A percentile compares a stretch with the other conserved stretches of the same genome.
Conservation (phyloP, 2,888 invertebrate genomes). For the Melinaea marsaeus region DNA sequence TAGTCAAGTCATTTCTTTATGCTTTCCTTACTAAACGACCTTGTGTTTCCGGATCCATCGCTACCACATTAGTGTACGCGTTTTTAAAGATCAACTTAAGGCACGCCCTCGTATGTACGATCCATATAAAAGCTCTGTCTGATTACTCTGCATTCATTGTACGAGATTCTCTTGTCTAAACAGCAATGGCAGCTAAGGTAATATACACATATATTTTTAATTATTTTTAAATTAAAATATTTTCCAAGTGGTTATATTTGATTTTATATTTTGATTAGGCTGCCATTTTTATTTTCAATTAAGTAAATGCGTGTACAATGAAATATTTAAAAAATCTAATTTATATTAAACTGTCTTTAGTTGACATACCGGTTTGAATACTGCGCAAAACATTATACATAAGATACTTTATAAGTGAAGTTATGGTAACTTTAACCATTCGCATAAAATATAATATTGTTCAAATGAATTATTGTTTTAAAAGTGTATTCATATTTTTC, state of each 20-base stretch:
- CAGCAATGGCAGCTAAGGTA: conserved; percentile 73
- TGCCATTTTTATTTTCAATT: too few species aligned
- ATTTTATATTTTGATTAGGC: too few species aligned
- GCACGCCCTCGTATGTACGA: conserved; percentile 61
- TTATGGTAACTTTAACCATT: too few species aligned
- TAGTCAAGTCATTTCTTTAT: conserved; percentile 36
- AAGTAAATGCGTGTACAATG: too few species aligned
- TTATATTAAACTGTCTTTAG: too few species aligned
- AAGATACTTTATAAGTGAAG: too few species aligned
- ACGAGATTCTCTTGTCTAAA: conserved; percentile 56
- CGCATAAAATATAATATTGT: not conserved
- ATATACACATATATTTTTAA: conserved; percentile 26
- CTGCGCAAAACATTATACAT: too few species aligned
- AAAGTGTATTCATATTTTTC: conserved; percentile 37
- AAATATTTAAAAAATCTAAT: too few species aligned
- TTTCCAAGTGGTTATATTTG: not conserved
- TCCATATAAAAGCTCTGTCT: conserved; percentile 63
- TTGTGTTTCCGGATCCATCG: conserved; percentile 51
- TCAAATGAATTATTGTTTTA: conserved; percentile 5
- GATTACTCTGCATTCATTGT: conserved; percentile 59
- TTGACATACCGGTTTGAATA: too few species aligned
- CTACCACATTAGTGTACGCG: conserved; percentile 35
- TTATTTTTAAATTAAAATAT: not conserved
- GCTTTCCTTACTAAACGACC: conserved; percentile 39
- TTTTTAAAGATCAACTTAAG: conserved; percentile 63